Evolutionary conservation across 1,140 invertebrate genomes (phyloP).

Genomic region (Druon quercuslanigerum): DNA sequence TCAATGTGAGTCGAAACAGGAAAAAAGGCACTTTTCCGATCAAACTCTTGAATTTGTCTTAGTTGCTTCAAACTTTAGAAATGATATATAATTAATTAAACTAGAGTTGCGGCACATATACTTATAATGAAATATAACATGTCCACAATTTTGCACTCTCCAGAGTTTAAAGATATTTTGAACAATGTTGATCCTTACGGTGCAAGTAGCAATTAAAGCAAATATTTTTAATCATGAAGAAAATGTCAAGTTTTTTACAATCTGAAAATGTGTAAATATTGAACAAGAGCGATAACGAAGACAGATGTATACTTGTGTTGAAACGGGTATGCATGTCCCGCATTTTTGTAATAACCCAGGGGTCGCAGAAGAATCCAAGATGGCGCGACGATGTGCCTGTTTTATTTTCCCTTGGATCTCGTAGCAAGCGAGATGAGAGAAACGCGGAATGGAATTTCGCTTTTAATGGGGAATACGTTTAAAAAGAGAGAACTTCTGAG

Average conservation of each 20-base stretch:
- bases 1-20: too few species aligned
- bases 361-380: constrained; percentile 73
- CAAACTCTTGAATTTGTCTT: too few species aligned
- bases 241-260: too few species aligned
- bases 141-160: too few species aligned
- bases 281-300: constrained; percentile 19
- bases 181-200: neutral
- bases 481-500: constrained; percentile 52
- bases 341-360: constrained; percentile 74
- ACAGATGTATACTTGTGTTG: constrained; percentile 40
- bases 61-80: too few species aligned
- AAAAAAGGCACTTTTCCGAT: too few species aligned
- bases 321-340: constrained; percentile 65
- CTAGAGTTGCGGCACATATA: too few species aligned
- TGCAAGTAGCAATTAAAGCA: neutral
- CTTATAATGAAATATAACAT: too few species aligned
- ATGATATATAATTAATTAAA: too few species aligned
- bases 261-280: neutral
- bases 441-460: constrained; percentile 73
- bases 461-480: constrained; percentile 72
- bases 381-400: constrained; percentile 66
- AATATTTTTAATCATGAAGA: neutral
- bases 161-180: too few species aligned
- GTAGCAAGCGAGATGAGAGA: constrained; percentile 58
- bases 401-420: constrained; percentile 62